Evolutionary conservation across 2,888 invertebrate genomes (phyloP).

Genomic region (Acleris cristana): DNA sequence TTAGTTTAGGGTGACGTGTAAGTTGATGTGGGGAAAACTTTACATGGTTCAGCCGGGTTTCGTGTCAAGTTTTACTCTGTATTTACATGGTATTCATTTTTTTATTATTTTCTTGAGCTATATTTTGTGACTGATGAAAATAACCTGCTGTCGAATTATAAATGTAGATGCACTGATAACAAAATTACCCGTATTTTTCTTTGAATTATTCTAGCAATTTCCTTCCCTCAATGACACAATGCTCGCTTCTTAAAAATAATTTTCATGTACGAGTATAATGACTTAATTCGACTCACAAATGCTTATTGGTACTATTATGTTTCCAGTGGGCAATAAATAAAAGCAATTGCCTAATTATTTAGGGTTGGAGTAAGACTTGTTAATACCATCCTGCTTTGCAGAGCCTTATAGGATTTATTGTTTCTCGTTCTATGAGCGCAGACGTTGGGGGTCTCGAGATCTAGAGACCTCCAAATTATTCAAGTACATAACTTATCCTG

Average conservation of each 20-base stretch:
- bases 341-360: conserved; percentile 77
- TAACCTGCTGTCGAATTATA: too few species aligned
- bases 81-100: too few species aligned
- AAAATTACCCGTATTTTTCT: too few species aligned
- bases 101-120: too few species aligned
- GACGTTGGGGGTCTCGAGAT: conserved; percentile 8
- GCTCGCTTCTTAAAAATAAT: conserved; percentile 11
- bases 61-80: too few species aligned
- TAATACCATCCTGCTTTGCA: conserved; percentile 59
- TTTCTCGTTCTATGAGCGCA: conserved; percentile 48
- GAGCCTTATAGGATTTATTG: conserved; percentile 68
- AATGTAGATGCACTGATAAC: too few species aligned
- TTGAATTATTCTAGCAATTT: conserved; percentile 13
- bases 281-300: conserved; percentile 48
- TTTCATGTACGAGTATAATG: conserved; percentile 38
- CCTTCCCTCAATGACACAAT: conserved; percentile 3
- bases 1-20: conserved; percentile 39
- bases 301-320: conserved; percentile 59
- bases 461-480: conserved; percentile 5
- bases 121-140: too few species aligned
- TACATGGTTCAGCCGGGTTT: not conserved
- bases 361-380: conserved; percentile 54
- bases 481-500: not conserved
- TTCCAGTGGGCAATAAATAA: conserved; percentile 64
- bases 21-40: conserved; percentile 19